Evolutionary conservation across 2,113 vertebrate genomes (phyloP), one percentile per base, ranked within the genome.

Genomic region (Phrynocephalus versicolor): DNA sequence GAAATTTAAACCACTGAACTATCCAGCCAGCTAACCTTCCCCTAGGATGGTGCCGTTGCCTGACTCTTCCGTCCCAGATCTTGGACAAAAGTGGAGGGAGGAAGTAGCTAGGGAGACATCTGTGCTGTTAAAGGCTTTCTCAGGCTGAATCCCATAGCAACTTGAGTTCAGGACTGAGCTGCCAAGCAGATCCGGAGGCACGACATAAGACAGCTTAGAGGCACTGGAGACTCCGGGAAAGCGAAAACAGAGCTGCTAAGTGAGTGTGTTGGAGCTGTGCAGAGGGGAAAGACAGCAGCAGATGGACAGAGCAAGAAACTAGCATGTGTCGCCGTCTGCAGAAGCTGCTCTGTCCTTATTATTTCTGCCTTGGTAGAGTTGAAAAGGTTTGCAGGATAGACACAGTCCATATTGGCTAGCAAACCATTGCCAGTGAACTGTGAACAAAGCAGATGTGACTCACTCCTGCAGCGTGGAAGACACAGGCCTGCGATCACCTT

Each of bases 61-160:
- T 51, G 27, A 62, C 41, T 1, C 33, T 80, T 51, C 58, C 75
- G 75, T 0, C 13, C 6, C 39, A 37, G 10, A 19, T 67, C 25
- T 15, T 65, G 16, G 70, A 33, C 30, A 41, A 60, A 21, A 39
- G 37, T 18, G 18, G 4, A 5, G 35, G 35, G 35, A 77, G 27
- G 51, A 0, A 76, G 13, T 10, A 51, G 33, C 41, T 0, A 6
- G 4, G 0, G 1, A 5, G 0, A 0, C 1, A 0, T 78, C 0
- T 0, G 30, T 84, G 76, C 67, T 72, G 76, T 16, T 0, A 0
- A 64, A 55, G 76, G 18, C 33, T 45, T 60, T 60, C 64, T 7
- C 81, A 41, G 55, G 70, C n/a, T 67, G 39, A 64, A 74, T 62
- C 81, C 67, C 0, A 0, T n/a, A 0, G 9, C 25, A 76, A 30